These are phyloP conservation scores for Diloba caeruleocephala DNA, from an alignment of 2,888 invertebrate genomes.

Conservation along the genomic window DNA sequence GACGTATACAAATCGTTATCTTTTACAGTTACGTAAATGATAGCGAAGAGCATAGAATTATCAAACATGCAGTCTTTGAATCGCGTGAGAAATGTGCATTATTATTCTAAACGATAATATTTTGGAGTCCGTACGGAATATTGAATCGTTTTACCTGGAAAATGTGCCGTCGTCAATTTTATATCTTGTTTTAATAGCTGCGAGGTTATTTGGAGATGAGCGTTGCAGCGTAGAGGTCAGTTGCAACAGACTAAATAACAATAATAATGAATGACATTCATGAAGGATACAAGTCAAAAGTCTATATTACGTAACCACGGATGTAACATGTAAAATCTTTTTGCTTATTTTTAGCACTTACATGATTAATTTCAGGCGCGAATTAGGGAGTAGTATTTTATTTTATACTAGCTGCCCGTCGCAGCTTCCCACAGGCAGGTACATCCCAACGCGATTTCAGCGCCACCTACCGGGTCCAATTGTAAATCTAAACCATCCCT, in stretches of 20 bases:
- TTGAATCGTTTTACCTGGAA: conserved; percentile 36
- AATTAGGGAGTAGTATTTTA: too few relatives aligned
- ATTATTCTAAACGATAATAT: conserved; percentile 30
- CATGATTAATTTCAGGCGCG: too few relatives aligned
- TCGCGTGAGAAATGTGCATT: conserved; percentile 54
- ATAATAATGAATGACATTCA: conserved; percentile 31
- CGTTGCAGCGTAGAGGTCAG: conserved; percentile 4
- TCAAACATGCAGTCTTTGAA: conserved; percentile 33
- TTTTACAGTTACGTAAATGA: conserved; percentile 46
- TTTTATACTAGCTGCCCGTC: too few relatives aligned
- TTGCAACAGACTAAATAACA: background rate
- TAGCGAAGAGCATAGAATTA: conserved; percentile 34
- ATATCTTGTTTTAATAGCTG: conserved; percentile 17
- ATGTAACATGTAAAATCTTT: too few relatives aligned
- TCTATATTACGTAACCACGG: too few relatives aligned
- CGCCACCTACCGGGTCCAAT: too few relatives aligned
- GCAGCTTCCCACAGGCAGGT: too few relatives aligned
- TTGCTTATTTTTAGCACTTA: too few relatives aligned
- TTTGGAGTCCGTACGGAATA: conserved; percentile 27
- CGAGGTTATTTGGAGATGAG: conserved; percentile 26
- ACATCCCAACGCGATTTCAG: too few relatives aligned
- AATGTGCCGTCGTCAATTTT: conserved; percentile 17
- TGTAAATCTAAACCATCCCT: too few relatives aligned
- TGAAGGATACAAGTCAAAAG: conserved; percentile 9
- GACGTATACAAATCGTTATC: conserved; percentile 35